Conservation (phyloP, 2,888 invertebrate species). For the Conistra vaccinii region DNA sequence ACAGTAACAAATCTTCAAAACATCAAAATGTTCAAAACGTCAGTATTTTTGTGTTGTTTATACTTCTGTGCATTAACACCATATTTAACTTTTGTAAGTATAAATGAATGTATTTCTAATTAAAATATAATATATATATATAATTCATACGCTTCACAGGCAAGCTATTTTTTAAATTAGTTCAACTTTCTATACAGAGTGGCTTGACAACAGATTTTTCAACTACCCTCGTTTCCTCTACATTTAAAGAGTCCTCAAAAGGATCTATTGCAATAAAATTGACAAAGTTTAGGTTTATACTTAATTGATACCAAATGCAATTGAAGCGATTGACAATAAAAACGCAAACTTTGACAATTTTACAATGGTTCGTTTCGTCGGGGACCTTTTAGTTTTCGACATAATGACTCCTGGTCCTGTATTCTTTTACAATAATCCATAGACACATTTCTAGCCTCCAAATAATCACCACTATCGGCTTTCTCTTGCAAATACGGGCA, state of each 20-base stretch:
- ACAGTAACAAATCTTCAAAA: neutral
- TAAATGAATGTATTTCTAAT: neutral
- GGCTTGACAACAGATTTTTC: neutral
- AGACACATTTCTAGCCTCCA: neutral
- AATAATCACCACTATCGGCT: neutral
- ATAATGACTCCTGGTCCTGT: too few species aligned
- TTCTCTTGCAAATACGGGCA: neutral
- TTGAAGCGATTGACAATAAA: too few species aligned
- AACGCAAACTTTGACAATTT: too few species aligned
- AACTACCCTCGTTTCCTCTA: neutral
- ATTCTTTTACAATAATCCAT: too few species aligned
- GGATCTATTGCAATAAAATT: too few species aligned
- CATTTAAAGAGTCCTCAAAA: too few species aligned
- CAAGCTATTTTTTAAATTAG: neutral
- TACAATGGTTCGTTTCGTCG: too few species aligned
- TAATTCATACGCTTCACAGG: neutral
- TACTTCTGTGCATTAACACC: slow-evolving; percentile 70
- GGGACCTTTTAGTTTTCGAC: too few species aligned
- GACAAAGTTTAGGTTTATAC: too few species aligned
- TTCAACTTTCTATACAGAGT: too few species aligned
- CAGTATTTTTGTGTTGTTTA: slow-evolving; percentile 68
- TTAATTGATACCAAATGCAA: too few species aligned
- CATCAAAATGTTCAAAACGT: slow-evolving; percentile 72
- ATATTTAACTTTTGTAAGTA: slow-evolving; percentile 72
- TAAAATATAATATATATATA: too few species aligned